Evolutionary conservation across 2,888 invertebrate genomes (phyloP).

Genomic region (Diplolepis rosae): DNA sequence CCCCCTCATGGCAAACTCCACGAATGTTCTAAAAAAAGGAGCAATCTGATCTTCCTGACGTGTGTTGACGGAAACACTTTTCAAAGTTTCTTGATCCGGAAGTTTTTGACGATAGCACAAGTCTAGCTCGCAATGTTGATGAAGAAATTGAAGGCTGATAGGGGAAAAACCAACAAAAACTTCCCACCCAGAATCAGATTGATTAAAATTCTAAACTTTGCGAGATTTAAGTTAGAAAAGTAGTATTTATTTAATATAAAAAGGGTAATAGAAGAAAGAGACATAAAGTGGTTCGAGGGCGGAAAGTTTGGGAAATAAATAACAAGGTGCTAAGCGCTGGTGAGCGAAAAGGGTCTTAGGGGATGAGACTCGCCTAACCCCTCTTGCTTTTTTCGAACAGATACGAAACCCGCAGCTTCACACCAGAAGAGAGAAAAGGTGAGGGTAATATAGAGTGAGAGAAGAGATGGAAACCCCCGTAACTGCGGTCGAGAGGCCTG

Average conservation of each 20-base stretch:
- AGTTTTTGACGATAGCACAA: neutral
- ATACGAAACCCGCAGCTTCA: slow-evolving; percentile 32
- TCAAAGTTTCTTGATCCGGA: slow-evolving; percentile 13
- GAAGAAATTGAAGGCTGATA: neutral
- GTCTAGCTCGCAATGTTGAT: neutral
- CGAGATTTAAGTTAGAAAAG: slow-evolving; percentile 3
- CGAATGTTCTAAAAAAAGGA: slow-evolving; percentile 12
- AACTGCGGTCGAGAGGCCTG: slow-evolving; percentile 62
- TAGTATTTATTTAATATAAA: slow-evolving; percentile 3
- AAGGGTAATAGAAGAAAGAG: slow-evolving; percentile 4
- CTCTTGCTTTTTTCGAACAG: slow-evolving; percentile 52
- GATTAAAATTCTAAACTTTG: neutral
- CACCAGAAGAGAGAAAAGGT: slow-evolving; percentile 34
- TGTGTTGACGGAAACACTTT: slow-evolving; percentile 25
- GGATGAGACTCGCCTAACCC: slow-evolving; percentile 37
- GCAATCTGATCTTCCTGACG: neutral
- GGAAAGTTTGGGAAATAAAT: slow-evolving; percentile 68
- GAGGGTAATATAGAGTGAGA: slow-evolving; percentile 24
- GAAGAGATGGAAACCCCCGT: slow-evolving; percentile 28
- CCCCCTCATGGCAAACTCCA: neutral
- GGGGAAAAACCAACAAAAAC: neutral
- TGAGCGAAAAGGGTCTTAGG: slow-evolving; percentile 42
- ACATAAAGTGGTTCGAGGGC: slow-evolving; percentile 47
- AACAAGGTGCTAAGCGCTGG: slow-evolving; percentile 68
- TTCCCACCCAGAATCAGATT: neutral